These are phyloP conservation scores for Plestiodon gilberti DNA, from an alignment of 2,113 vertebrate genomes.

Conservation along the genomic window DNA sequence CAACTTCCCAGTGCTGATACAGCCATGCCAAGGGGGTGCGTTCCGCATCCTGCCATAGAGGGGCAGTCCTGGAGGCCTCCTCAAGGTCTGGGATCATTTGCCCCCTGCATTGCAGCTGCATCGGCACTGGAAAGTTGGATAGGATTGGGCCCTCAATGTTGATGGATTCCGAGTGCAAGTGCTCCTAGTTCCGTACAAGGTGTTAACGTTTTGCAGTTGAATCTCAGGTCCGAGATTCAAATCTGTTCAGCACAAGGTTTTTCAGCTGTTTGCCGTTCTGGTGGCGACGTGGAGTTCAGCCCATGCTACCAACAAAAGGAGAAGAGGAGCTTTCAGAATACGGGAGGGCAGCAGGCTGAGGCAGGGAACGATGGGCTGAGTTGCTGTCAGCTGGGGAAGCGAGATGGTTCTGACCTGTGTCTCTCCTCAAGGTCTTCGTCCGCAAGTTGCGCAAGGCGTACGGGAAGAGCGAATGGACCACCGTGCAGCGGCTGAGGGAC, in stretches of 20 bases:
- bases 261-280: neutral
- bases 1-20: no score
- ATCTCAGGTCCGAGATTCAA: no score
- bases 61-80: no score
- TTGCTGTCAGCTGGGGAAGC: neutral
- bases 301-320: neutral
- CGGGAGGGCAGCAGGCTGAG: neutral
- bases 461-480: slow-evolving; percentile 89
- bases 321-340: no score
- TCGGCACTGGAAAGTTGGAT: no score
- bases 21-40: no score
- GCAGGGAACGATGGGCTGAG: no score
- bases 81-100: no score
- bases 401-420: rapidly evolving
- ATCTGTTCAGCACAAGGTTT: neutral
- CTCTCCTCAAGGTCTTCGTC: slow-evolving; percentile 85
- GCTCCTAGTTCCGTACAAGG: neutral
- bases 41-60: no score
- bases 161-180: neutral
- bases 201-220: neutral
- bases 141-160: no score
- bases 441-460: slow-evolving; percentile 94
- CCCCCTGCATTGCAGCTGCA: no score
- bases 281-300: neutral
- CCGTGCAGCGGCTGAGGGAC: slow-evolving; percentile 84